A percentile compares a stretch with the other conserved stretches of the same genome.
phyloP scores from a whole-genome alignment of 2,888 invertebrate species.

The Pollenia labialis region DNA sequence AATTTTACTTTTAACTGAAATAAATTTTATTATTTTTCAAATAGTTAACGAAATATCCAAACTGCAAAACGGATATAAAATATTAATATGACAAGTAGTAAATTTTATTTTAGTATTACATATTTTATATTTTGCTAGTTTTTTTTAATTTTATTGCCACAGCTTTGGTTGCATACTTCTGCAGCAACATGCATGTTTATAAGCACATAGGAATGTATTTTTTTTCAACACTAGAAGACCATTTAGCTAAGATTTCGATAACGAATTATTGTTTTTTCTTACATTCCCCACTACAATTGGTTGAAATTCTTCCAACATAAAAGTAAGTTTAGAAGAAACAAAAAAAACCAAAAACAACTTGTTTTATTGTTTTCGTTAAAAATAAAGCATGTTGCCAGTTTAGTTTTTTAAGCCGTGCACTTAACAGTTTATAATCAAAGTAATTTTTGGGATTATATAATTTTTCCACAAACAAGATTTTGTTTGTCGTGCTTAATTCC shows the following conservation, averaged over 20 bases:
- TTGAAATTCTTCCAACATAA: no score
- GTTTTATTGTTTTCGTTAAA: no score
- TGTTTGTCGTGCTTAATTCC: no score
- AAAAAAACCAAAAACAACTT: no score
- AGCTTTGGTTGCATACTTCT: constrained; percentile 39
- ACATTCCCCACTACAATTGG: no score
- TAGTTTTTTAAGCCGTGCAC: no score
- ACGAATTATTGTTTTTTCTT: background rate
- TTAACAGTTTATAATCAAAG: no score
- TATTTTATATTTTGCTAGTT: constrained; percentile 39
- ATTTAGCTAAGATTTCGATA: background rate
- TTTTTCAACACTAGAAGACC: constrained; percentile 2
- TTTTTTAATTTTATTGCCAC: constrained; percentile 55
- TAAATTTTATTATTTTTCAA: constrained; percentile 13
- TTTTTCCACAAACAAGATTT: no score
- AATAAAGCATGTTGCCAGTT: no score
- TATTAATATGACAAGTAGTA: constrained; percentile 67
- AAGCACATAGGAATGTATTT: background rate
- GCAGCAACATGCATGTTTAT: background rate
- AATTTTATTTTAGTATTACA: constrained; percentile 61
- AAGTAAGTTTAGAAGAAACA: no score
- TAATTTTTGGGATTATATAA: no score
- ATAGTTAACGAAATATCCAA: constrained; percentile 14
- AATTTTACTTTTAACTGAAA: constrained; percentile 23
- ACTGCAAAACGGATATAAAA: constrained; percentile 65